These are phyloP conservation scores for Athetis lepigone DNA, from an alignment of 2,888 invertebrate genomes.

Conservation along the genomic window DNA sequence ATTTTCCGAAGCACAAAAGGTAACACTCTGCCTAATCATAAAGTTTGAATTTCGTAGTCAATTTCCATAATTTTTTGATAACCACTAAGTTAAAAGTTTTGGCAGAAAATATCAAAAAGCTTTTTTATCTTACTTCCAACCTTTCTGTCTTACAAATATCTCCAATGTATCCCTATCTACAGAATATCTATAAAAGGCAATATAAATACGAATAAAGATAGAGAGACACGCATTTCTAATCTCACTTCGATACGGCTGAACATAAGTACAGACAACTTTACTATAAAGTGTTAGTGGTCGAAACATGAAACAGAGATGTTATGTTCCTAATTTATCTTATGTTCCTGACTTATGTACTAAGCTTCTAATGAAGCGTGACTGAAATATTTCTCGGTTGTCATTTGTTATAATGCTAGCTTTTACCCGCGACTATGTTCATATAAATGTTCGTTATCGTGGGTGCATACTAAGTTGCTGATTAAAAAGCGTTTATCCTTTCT, in stretches of 20 bases:
- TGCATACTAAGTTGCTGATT: too few relatives aligned
- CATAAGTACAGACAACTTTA: conserved; percentile 50
- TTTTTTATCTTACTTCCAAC: conserved; percentile 13
- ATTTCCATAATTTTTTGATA: too few relatives aligned
- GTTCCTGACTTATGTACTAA: conserved; percentile 40
- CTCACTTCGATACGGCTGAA: conserved; percentile 48
- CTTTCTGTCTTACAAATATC: conserved; percentile 30
- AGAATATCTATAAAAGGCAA: conserved; percentile 54
- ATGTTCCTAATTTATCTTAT: conserved; percentile 46
- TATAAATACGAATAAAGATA: conserved; percentile 58
- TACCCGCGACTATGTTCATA: too few relatives aligned
- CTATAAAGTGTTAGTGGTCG: conserved; percentile 21
- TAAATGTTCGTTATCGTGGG: too few relatives aligned
- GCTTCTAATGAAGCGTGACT: conserved; percentile 66
- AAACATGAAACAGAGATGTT: conserved; percentile 58
- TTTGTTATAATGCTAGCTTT: conserved; percentile 39
- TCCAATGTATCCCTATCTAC: conserved; percentile 44
- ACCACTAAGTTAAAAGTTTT: neutral
- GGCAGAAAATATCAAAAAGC: conserved; percentile 1
- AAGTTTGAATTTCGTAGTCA: too few relatives aligned
- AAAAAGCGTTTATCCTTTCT: too few relatives aligned
- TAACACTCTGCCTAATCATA: too few relatives aligned
- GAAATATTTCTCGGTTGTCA: conserved; percentile 54
- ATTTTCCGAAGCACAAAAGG: too few relatives aligned
- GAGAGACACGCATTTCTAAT: conserved; percentile 60